Base-by-base conservation (phyloP, 2,888 invertebrate genomes). In the Seira sanloemensis region DNA sequence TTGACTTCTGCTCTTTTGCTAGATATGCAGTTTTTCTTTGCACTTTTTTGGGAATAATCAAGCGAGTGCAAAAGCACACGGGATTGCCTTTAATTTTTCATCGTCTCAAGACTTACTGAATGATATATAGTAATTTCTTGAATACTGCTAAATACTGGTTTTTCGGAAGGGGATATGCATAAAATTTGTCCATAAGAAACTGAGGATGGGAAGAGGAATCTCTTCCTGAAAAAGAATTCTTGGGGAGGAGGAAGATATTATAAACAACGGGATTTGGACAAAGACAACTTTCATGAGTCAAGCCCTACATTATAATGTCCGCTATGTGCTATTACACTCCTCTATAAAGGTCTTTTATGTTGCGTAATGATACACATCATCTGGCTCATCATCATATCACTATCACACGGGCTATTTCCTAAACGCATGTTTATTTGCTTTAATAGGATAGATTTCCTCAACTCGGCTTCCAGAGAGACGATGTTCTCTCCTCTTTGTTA, bases 111-210 rank as follows among this genome's bases (percentile, higher is more conserved):
- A 37, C 16, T 50, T 50, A 7, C 50, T 81, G 69, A 81, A 62
- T 82, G 73, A 77, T 77, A 72, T 82, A 76, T 77, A 82, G 82
- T 62, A 82, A 82, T 82, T 82, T 77, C 65, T 50, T 2, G 16
- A 7, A 18, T 50, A 18, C 16, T 67, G 46, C 66, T 37, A 37
- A 37, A 37, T 50, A 50, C 50, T 50, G 2, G 50, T 50, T 50
- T 50, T 50, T 50, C n/a, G n/a, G n/a, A 37, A 37, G 37, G 37
- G 37, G 5, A 37, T 12, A 37, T 37, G 5, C 37, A 37, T 37
- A 12, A 4, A 37, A 7, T 37, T 37, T 12, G 37, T 37, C 37
- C 12, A 7, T 37, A 37, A 7, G 37, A 37, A 37, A 37, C 37
- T n/a, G n/a, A n/a, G n/a, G n/a, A n/a, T n/a, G n/a, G n/a, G n/a